Evolutionary conservation across 2,797 vertebrate genomes (phyloP).

Genomic region (Pachyuromys duprasi): DNA sequence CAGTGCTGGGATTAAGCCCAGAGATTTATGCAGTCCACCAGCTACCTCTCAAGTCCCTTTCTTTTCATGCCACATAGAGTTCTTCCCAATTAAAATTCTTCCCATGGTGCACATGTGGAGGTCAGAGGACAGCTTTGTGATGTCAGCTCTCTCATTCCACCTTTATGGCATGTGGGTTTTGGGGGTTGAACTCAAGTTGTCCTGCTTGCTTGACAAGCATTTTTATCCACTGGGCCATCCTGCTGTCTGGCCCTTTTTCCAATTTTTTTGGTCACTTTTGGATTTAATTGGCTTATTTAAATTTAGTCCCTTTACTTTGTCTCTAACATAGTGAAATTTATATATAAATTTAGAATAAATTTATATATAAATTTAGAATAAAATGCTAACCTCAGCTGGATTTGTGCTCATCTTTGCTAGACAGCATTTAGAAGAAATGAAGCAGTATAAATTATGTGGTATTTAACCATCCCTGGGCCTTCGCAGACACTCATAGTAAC

Average conservation of each 20-base stretch:
- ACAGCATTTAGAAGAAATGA: conserved; percentile 45
- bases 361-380: too few relatives aligned
- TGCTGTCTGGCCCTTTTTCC: background rate
- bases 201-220: background rate
- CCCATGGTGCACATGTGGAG: background rate
- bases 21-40: background rate
- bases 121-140: background rate
- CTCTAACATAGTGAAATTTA: conserved; percentile 31
- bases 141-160: background rate
- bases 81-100: conserved; percentile 4
- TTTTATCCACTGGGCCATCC: background rate
- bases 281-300: conserved; percentile 46
- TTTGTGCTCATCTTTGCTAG: conserved; percentile 51
- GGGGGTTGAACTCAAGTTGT: background rate
- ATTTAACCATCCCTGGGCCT: background rate
- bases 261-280: conserved; percentile 5
- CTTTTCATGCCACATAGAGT: conserved; percentile 26
- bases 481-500: conserved; percentile 6
- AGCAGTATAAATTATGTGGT: background rate
- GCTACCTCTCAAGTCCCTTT: background rate
- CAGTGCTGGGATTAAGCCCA: background rate
- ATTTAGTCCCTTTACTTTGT: conserved; percentile 1
- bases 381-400: background rate
- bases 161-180: background rate
- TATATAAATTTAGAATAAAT: too few relatives aligned